Conservation (phyloP, 2,888 invertebrate species). For the Agonopterix alstromeriana region DNA sequence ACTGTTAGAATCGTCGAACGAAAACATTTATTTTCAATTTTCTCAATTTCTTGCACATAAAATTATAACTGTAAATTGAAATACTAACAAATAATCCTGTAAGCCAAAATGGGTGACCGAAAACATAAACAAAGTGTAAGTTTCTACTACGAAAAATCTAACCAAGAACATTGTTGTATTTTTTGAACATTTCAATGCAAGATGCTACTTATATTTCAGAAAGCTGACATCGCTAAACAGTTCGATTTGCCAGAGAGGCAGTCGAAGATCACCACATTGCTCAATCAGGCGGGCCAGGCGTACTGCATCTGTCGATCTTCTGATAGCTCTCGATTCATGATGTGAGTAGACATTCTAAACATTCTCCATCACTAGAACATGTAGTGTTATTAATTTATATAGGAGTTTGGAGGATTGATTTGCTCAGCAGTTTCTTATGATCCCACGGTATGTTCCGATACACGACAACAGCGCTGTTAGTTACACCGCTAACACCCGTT, state of each 20-base stretch:
- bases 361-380: no score
- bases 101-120: slow-evolving; percentile 50
- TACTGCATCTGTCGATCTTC: slow-evolving; percentile 97
- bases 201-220: slow-evolving; percentile 59
- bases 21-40: no score
- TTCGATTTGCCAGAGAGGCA: slow-evolving; percentile 93
- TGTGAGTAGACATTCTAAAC: slow-evolving; percentile 73
- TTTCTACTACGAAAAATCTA: slow-evolving; percentile 8
- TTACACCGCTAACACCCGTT: no score
- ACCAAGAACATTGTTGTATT: neutral
- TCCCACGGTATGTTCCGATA: no score
- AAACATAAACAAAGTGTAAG: slow-evolving; percentile 64
- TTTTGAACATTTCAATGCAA: neutral
- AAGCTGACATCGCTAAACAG: slow-evolving; percentile 93
- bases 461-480: no score
- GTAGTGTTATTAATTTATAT: no score
- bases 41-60: no score
- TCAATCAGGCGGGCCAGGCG: slow-evolving; percentile 93
- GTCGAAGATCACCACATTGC: slow-evolving; percentile 90
- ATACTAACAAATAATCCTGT: neutral
- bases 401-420: no score
- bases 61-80: neutral
- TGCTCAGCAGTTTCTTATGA: no score
- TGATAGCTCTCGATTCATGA: slow-evolving; percentile 97
- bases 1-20: no score